Evolutionary conservation across 53 echinoderm and acorn worm species (phyloP), one percentile per base, ranked within the genome.

Genomic region (Holothuria leucospilota): DNA sequence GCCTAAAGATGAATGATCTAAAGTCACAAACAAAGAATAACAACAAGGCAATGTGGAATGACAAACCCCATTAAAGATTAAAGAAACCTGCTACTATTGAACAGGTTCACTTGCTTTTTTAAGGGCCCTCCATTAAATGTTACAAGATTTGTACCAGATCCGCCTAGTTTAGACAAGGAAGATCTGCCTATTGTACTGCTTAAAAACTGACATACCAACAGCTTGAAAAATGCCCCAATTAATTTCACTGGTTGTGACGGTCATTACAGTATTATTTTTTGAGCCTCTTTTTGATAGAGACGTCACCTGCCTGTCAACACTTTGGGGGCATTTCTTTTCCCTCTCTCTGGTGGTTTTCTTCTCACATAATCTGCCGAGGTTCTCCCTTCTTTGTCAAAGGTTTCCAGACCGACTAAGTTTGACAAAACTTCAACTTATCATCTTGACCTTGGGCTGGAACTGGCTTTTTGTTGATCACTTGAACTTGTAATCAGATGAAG

Each of bases 201-300:
- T 46, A 9, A 46, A 34, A 46, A 0, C 6, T 2, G 71, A 89
- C 85, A 53, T 91, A 93, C 96, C 90, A 96, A 93, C 13, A 96
- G 85, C 84, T 69, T 87, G 77, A 93, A 93, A 82, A 93, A 96
- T 69, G 96, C 91, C 20, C 85, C 85, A 87, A 96, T n/a, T n/a
- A n/a, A n/a, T 96, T 71, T 96, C 96, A 51, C 82, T 90, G 53
- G 85, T 91, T 39, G 91, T 93, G 25, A 96, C 96, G 23, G 93
- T 89, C 91, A 96, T 93, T 18, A 78, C 78, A 59, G 68, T 87
- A 75, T 26, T 65, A 70, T 79, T 93, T 90, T 74, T n/a, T 87
- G 77, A 52, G 86, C 61, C 62, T 66, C 72, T 77, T 93, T n/a
- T 85, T 5, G 90, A 72, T 84, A 87, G 87, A 59, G 63, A 59